These are phyloP conservation scores for Chunga burmeisteri DNA, from an alignment of 2,113 vertebrate species.

Conservation along the genomic window DNA sequence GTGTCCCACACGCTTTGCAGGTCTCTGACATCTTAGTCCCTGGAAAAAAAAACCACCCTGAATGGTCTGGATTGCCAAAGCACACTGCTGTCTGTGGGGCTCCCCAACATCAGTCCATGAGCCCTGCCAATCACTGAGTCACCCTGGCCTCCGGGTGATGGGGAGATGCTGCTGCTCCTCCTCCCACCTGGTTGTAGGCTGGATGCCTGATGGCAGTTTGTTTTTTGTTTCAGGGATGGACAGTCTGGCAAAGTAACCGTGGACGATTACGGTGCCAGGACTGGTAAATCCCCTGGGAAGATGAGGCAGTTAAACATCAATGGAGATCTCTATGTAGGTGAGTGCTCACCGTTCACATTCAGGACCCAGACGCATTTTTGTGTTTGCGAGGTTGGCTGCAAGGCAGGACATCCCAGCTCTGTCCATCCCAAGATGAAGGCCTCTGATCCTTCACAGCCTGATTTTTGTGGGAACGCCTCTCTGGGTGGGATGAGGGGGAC, in stretches of 20 bases:
- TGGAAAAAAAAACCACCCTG: neutral
- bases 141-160: accelerated
- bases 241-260: conserved; percentile 92
- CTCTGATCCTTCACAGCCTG: neutral
- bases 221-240: conserved; percentile 81
- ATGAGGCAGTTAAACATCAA: conserved; percentile 96
- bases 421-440: neutral
- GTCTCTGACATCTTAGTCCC: neutral
- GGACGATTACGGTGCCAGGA: conserved; percentile 93
- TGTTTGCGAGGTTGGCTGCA: neutral
- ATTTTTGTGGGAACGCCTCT: neutral
- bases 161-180: neutral
- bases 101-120: neutral
- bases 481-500: neutral
- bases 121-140: neutral
- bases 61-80: neutral
- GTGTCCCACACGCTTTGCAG: neutral
- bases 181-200: accelerated
- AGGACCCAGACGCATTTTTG: neutral
- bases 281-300: conserved; percentile 87
- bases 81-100: neutral
- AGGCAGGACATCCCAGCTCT: neutral
- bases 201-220: neutral
- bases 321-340: conserved; percentile 91
- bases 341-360: neutral